phyloP scores from a whole-genome alignment of 1,140 invertebrate genomes.

The Tetragnatha versicolor region DNA sequence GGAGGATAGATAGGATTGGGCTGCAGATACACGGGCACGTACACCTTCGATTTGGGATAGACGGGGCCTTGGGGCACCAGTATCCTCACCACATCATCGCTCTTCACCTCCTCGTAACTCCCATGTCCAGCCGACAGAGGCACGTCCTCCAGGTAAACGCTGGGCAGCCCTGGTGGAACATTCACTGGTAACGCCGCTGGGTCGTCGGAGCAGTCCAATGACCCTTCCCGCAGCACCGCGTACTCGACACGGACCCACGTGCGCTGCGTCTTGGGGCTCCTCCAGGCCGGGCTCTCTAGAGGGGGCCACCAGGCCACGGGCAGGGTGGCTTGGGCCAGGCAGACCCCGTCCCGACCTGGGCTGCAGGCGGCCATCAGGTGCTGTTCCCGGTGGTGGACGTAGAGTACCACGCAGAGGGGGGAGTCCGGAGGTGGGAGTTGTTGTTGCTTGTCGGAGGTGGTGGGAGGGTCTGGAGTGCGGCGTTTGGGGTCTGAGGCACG shows the following conservation, averaged over 20 bases:
- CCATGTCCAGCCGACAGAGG: constrained; percentile 78
- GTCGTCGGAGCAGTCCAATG: constrained; percentile 55
- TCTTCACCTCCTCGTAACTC: constrained; percentile 77
- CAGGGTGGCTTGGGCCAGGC: constrained; percentile 79
- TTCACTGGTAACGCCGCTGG: constrained; percentile 39
- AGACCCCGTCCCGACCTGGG: constrained; percentile 87
- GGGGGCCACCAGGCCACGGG: constrained; percentile 87
- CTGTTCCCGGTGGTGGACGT: constrained; percentile 69
- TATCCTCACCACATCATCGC: constrained; percentile 80
- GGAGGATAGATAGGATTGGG: constrained; percentile 68
- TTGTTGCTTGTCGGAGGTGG: constrained; percentile 56
- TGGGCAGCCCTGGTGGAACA: constrained; percentile 39
- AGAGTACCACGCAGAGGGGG: constrained; percentile 69
- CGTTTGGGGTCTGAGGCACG: constrained; percentile 63
- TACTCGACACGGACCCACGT: constrained; percentile 79
- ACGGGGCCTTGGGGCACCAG: constrained; percentile 85
- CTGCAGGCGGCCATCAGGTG: constrained; percentile 78
- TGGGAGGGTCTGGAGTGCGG: constrained; percentile 61
- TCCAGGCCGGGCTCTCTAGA: constrained; percentile 55
- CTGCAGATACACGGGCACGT: constrained; percentile 85
- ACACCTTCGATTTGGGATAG: constrained; percentile 85
- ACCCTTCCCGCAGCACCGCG: constrained; percentile 71
- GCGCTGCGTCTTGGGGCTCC: constrained; percentile 72
- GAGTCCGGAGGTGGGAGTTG: constrained; percentile 58
- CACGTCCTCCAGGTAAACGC: constrained; percentile 69